These are phyloP conservation scores for Epistrophe eligans DNA, from an alignment of 2,888 invertebrate species.

Conservation along the genomic window DNA sequence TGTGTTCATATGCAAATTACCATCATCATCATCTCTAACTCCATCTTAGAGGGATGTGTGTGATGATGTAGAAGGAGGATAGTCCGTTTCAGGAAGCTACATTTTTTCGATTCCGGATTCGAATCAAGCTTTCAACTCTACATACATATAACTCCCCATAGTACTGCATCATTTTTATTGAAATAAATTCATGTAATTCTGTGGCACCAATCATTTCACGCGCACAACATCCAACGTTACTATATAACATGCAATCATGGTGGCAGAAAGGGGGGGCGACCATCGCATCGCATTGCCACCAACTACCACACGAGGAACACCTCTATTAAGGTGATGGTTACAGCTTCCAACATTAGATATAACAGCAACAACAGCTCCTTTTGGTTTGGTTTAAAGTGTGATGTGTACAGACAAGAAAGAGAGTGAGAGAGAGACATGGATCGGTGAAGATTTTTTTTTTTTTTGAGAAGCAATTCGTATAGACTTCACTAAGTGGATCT, in stretches of 20 bases:
- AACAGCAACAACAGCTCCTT: constrained; percentile 4
- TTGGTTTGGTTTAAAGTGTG: background rate
- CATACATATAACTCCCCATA: constrained; percentile 16
- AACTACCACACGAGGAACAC: constrained; percentile 60
- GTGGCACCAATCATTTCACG: constrained; percentile 72
- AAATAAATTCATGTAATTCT: constrained; percentile 76
- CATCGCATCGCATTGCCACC: constrained; percentile 52
- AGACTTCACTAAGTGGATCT: constrained; percentile 67
- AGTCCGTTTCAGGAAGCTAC: constrained; percentile 50
- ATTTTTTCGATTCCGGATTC: constrained; percentile 62
- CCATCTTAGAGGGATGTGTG: constrained; percentile 42
- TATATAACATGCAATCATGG: constrained; percentile 67
- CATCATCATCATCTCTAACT: constrained; percentile 57
- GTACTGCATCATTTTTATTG: constrained; percentile 74
- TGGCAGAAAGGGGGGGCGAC: constrained; percentile 30
- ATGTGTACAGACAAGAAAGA: constrained; percentile 23
- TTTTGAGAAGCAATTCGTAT: constrained; percentile 41
- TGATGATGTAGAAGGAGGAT: constrained; percentile 43
- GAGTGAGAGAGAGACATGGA: background rate
- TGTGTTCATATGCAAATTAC: constrained; percentile 75
- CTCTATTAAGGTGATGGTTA: constrained; percentile 62
- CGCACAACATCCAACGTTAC: constrained; percentile 54
- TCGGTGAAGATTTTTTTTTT: constrained; percentile 10
- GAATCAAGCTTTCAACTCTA: constrained; percentile 15
- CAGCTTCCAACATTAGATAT: constrained; percentile 6